Evolutionary conservation across 2,797 vertebrate genomes (phyloP).

Genomic region (Chaetodon trifasciatus): DNA sequence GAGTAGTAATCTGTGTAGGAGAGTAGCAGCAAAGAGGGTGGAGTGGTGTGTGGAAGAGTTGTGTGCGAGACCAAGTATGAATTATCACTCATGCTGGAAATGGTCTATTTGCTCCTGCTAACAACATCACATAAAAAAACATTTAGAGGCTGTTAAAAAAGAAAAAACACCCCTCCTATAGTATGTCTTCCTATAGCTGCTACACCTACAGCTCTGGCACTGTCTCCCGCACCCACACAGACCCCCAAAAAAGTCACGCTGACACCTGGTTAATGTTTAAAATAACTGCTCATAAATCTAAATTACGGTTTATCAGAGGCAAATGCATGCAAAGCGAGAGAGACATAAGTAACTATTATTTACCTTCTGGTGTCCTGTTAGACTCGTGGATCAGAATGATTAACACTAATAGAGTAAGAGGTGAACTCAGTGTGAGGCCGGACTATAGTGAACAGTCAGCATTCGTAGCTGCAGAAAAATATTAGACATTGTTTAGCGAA

Average conservation of each 20-base stretch:
- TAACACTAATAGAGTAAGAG: slow-evolving; percentile 6
- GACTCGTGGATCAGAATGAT: slow-evolving; percentile 23
- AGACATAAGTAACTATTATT: slow-evolving; percentile 31
- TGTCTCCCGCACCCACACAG: background rate
- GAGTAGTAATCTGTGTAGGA: background rate
- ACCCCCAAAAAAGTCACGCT: background rate
- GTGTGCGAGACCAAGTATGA: background rate
- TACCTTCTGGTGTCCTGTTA: slow-evolving; percentile 15
- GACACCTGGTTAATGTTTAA: slow-evolving; percentile 5
- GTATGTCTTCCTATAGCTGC: background rate
- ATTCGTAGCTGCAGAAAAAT: slow-evolving; percentile 32
- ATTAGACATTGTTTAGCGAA: slow-evolving; percentile 53
- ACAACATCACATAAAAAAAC: slow-evolving; percentile 2
- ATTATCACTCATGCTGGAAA: background rate
- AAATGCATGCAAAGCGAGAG: slow-evolving; percentile 30
- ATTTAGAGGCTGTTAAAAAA: background rate
- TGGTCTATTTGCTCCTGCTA: slow-evolving; percentile 1
- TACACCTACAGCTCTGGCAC: background rate
- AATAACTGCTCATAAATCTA: slow-evolving; percentile 18
- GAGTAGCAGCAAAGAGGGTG: background rate
- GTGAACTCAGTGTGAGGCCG: slow-evolving; percentile 15
- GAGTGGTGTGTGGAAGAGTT: background rate
- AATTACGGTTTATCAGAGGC: slow-evolving; percentile 58
- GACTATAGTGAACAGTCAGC: slow-evolving; percentile 38
- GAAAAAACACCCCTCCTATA: background rate